phyloP scores from a whole-genome alignment of 2,888 invertebrate species.

The Epinotia bilunana region DNA sequence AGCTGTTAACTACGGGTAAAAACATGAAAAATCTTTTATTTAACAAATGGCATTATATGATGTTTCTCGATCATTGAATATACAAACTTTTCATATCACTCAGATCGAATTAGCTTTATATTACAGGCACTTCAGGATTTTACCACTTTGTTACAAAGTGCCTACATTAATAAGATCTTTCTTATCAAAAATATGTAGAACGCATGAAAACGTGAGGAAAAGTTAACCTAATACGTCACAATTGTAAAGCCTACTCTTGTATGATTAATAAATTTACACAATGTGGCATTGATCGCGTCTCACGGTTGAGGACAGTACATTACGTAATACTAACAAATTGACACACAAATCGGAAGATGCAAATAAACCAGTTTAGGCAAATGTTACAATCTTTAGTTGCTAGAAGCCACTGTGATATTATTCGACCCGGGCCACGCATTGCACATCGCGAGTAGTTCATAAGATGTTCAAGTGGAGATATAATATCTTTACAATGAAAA shows the following conservation, averaged over 20 bases:
- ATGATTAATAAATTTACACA: constrained; percentile 33
- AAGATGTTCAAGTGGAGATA: too few relatives aligned
- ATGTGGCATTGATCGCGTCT: constrained; percentile 39
- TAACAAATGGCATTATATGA: background rate
- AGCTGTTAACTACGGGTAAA: background rate
- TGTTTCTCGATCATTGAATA: constrained; percentile 8
- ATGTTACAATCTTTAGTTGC: constrained; percentile 24
- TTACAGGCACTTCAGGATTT: background rate
- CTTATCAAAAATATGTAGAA: constrained; percentile 27
- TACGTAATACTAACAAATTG: constrained; percentile 38
- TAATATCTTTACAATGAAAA: too few relatives aligned
- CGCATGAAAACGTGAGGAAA: constrained; percentile 17
- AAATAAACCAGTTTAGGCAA: constrained; percentile 41
- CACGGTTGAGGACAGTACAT: constrained; percentile 41
- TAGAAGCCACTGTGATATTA: constrained; percentile 26
- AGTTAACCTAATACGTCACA: constrained; percentile 24
- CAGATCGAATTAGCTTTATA: constrained; percentile 13
- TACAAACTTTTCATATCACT: constrained; percentile 9
- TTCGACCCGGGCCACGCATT: background rate
- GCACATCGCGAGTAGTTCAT: background rate
- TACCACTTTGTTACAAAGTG: constrained; percentile 24
- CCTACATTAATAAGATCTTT: constrained; percentile 24
- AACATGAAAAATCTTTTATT: background rate
- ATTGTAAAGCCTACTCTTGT: constrained; percentile 35
- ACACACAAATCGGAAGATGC: constrained; percentile 37